Evolutionary conservation across 2,113 vertebrate genomes (phyloP).

Genomic region (Dromaius novaehollandiae): DNA sequence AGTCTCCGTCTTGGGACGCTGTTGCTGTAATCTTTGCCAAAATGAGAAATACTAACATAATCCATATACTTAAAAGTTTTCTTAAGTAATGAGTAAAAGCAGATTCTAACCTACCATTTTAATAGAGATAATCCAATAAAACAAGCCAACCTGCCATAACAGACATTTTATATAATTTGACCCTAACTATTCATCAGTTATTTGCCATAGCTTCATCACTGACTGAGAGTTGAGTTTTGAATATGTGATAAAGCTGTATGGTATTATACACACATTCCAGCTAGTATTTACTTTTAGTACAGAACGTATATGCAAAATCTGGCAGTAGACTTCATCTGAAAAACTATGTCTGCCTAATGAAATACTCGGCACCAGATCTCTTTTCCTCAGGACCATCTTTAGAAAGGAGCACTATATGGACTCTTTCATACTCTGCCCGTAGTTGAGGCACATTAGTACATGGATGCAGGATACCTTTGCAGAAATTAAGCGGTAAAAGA

Average conservation of each 20-base stretch:
- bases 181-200: background rate
- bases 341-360: background rate
- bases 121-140: background rate
- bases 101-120: background rate
- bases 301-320: background rate
- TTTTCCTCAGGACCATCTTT: background rate
- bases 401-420: background rate
- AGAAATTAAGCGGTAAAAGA: background rate
- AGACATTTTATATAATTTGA: background rate
- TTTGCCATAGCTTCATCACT: background rate
- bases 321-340: background rate
- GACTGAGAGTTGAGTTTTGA: background rate
- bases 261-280: background rate
- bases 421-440: background rate
- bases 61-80: background rate
- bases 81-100: background rate
- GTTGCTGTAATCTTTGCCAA: background rate
- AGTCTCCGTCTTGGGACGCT: background rate
- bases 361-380: background rate
- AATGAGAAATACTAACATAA: background rate
- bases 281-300: background rate
- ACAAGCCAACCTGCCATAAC: background rate
- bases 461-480: accelerated
- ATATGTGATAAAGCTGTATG: background rate
- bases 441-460: background rate